A percentile compares a stretch with the other conserved stretches of the same genome.
phyloP scores from a whole-genome alignment of 2,888 invertebrate genomes.

The Stenotaenia linearis region DNA sequence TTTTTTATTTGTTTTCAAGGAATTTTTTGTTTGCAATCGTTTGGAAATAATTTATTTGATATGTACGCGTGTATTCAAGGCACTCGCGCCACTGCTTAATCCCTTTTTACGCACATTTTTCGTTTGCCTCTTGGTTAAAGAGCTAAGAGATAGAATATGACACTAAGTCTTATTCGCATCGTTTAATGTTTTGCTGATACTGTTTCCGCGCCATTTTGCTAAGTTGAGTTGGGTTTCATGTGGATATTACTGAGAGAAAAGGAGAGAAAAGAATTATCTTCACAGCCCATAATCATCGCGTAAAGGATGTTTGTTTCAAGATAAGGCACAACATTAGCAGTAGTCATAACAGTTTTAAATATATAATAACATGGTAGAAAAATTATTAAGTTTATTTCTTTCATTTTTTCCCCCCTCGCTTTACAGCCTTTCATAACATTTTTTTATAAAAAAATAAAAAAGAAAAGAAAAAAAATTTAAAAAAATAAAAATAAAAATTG shows the following conservation, averaged over 20 bases:
- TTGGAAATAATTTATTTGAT: neutral
- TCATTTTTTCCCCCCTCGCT: neutral
- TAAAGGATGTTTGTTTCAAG: conserved; percentile 24
- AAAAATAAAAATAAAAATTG: no score
- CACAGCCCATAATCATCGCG: conserved; percentile 28
- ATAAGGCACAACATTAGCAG: conserved; percentile 27
- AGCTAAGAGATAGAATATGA: conserved; percentile 3
- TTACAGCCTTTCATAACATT: neutral
- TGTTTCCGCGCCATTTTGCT: conserved; percentile 32
- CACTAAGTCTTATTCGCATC: conserved; percentile 5
- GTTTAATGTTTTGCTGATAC: conserved; percentile 31
- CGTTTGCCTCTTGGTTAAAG: neutral
- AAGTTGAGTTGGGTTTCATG: conserved; percentile 29
- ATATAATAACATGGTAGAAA: neutral
- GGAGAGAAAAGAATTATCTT: conserved; percentile 29
- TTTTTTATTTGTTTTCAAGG: neutral
- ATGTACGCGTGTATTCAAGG: neutral
- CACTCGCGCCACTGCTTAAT: neutral
- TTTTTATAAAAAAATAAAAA: neutral
- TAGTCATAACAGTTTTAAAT: conserved; percentile 19
- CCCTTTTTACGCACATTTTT: neutral
- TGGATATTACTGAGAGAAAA: conserved; percentile 21
- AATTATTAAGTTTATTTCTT: conserved; percentile 15
- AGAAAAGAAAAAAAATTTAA: neutral
- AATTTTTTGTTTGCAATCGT: neutral